These are phyloP conservation scores for Chaetops frenatus DNA, from an alignment of 2,113 vertebrate genomes.

Conservation along the genomic window DNA sequence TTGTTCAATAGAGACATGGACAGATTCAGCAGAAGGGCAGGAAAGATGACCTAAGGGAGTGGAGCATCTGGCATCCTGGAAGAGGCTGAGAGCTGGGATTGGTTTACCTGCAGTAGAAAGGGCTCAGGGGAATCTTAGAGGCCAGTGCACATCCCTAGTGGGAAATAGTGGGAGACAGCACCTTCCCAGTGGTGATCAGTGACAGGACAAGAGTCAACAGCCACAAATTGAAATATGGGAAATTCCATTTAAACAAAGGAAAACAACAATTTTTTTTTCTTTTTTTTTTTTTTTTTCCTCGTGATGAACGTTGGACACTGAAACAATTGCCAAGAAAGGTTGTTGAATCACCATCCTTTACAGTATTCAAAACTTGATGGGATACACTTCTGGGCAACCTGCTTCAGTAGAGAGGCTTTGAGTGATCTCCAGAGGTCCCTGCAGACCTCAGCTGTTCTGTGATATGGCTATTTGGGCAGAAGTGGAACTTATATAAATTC, in stretches of 20 bases:
- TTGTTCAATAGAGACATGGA: no score
- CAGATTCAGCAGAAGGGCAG: background rate
- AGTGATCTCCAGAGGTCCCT: background rate
- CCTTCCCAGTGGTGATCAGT: background rate
- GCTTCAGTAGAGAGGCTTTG: background rate
- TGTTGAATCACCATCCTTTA: background rate
- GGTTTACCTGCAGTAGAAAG: background rate
- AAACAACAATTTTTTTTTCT: background rate
- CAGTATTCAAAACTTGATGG: background rate
- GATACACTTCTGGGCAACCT: background rate
- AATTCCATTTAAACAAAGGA: background rate
- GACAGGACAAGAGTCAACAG: no score
- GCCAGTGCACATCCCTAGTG: no score
- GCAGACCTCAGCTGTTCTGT: background rate
- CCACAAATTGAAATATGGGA: background rate
- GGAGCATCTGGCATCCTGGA: background rate
- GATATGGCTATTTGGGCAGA: background rate
- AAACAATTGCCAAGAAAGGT: background rate
- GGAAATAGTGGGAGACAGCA: background rate
- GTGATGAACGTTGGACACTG: no score
- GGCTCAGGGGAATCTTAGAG: background rate
- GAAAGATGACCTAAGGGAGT: background rate
- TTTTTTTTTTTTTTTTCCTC: fast-evolving
- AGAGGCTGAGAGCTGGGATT: background rate
- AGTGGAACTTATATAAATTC: background rate